Evolutionary conservation across 2,888 invertebrate genomes (phyloP).

Genomic region (Melieria crassipennis): DNA sequence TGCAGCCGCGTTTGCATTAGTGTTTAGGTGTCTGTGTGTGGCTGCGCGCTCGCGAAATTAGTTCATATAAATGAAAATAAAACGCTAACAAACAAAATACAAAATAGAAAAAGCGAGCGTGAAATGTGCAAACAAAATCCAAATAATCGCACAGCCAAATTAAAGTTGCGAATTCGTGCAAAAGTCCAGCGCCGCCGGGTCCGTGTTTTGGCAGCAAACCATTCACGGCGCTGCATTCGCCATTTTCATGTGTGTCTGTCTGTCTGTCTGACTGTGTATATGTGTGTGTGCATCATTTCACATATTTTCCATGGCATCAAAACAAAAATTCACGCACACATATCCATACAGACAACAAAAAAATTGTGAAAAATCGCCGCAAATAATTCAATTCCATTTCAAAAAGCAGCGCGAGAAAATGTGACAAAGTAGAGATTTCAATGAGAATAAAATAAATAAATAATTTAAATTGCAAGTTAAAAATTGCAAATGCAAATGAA

Average conservation of each 20-base stretch:
- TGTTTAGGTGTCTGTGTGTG: not conserved
- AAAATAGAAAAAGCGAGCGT: not conserved
- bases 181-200: no score
- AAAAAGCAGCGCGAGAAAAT: not conserved
- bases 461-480: not conserved
- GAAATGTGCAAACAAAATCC: not conserved
- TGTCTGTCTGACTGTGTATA: no score
- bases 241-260: no score
- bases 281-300: no score
- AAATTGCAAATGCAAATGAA: not conserved
- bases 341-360: not conserved
- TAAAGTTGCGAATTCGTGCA: no score
- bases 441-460: not conserved
- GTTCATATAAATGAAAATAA: not conserved
- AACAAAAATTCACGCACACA: not conserved
- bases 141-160: no score
- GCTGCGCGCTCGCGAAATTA: conserved; percentile 1
- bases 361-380: not conserved
- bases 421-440: not conserved
- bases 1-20: no score
- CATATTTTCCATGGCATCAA: no score
- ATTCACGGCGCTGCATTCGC: no score
- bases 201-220: no score
- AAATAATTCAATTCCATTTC: not conserved
- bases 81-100: not conserved